Conservation (phyloP, 2,888 invertebrate genomes). For the Pilophorus perplexus region DNA sequence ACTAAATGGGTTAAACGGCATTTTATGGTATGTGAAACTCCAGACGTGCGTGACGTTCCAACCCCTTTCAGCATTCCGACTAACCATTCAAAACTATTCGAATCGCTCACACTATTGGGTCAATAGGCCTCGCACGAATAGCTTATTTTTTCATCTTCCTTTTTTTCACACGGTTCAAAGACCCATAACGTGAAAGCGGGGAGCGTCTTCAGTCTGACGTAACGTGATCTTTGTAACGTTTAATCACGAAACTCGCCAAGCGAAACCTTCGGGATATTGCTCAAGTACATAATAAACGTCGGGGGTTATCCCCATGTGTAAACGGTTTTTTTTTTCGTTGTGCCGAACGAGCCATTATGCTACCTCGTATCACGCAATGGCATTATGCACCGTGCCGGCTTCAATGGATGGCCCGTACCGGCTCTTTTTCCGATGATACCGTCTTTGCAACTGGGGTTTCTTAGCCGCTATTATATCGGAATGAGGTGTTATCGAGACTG, state of each 20-base stretch:
- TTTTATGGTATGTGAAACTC: too few relatives aligned
- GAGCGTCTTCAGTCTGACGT: conserved; percentile 27
- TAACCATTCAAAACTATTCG: too few relatives aligned
- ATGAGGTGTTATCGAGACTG: too few relatives aligned
- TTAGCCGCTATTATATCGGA: too few relatives aligned
- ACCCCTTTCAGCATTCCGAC: too few relatives aligned
- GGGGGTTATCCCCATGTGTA: neutral
- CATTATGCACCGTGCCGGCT: too few relatives aligned
- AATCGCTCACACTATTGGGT: too few relatives aligned
- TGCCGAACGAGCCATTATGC: neutral
- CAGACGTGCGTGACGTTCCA: too few relatives aligned
- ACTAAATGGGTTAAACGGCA: too few relatives aligned
- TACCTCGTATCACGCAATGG: neutral
- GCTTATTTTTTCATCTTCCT: conserved; percentile 13
- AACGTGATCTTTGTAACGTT: conserved; percentile 27
- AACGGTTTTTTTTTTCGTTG: neutral
- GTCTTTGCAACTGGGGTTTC: too few relatives aligned
- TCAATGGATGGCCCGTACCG: too few relatives aligned
- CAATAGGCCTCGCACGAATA: conserved; percentile 15
- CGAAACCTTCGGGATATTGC: conserved; percentile 19
- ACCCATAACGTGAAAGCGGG: conserved; percentile 26
- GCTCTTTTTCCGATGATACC: too few relatives aligned
- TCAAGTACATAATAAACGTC: conserved; percentile 20
- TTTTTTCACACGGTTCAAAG: conserved; percentile 27
- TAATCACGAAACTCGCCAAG: conserved; percentile 16